Base-by-base conservation (phyloP, 2,888 invertebrate genomes). In the Drosophila conformis region DNA sequence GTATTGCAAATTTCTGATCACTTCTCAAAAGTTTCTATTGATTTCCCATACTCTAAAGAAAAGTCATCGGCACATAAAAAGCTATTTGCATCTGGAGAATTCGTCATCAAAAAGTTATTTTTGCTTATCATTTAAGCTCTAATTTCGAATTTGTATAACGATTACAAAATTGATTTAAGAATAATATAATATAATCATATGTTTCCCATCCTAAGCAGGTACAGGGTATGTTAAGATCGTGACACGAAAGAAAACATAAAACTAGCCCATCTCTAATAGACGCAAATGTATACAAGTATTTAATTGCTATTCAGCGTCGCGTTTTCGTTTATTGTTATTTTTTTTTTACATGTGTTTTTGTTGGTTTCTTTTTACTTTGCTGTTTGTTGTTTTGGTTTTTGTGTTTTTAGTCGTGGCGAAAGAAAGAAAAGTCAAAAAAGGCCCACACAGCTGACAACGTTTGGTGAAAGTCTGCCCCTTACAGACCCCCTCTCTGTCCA, bases 371-470 rank as follows among this genome's bases (percentile, higher is more conserved):
- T 71, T 71, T 70, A 33, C 33, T 76, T 64, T 49, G 51, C 59
- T 59, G 62, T 72, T 80, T 83, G 69, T 73, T 82, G 78, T 69
- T 78, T 73, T 80, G 68, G 57, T 69, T 79, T 57, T 42, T 21
- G 11, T 62, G 27, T 73, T 67, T 69, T 21, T 51, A 46, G 54
- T 52, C 56, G 48, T 56, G 62, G 54, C 63, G n/a, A 69, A 66
- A 74, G 54, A 61, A 48, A 56, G 38, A 38, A 62, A 65, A 61
- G 29, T 38, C 56, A 61, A 69, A 65, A 73, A 84, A 68, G 73
- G 85, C 76, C 84, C 67, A 66, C 76, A 82, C 85, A 85, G 87
- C 85, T 85, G 84, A 84, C 85, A 82, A 59, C 75, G 59, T 63
- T 68, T 71, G 85, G 85, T 85, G 85, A 85, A 85, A 85, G 85